Evolutionary conservation across 2,797 vertebrate species (phyloP).

Genomic region (Decapterus maruadsi): DNA sequence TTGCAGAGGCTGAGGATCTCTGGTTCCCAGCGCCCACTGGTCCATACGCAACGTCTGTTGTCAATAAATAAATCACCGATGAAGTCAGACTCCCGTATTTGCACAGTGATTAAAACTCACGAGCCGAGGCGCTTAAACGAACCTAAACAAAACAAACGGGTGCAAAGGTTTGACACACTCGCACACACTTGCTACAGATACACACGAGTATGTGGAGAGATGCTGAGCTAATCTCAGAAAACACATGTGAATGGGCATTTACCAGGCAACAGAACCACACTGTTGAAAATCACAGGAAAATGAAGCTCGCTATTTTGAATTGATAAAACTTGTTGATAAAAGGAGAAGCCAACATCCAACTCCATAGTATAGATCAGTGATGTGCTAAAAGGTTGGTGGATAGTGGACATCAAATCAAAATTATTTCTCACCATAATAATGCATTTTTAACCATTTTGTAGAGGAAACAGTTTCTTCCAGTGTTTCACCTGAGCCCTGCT

Average conservation of each 20-base stretch:
- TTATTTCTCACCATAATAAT: too few species aligned
- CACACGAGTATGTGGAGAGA: slow-evolving; percentile 10
- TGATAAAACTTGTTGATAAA: too few species aligned
- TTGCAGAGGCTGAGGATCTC: slow-evolving; percentile 30
- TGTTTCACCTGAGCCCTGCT: background rate
- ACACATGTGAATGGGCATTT: background rate
- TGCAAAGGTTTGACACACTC: slow-evolving; percentile 69
- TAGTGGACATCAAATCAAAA: too few species aligned
- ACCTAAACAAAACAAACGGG: slow-evolving; percentile 82
- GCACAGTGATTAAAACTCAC: slow-evolving; percentile 90
- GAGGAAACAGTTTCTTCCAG: background rate
- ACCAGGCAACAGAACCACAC: background rate
- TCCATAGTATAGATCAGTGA: background rate
- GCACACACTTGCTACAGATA: background rate
- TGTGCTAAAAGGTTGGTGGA: background rate
- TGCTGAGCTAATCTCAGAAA: slow-evolving; percentile 12
- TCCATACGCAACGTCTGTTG: slow-evolving; percentile 80
- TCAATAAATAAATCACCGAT: slow-evolving; percentile 91
- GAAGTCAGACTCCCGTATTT: slow-evolving; percentile 90
- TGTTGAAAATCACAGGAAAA: background rate
- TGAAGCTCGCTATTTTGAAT: too few species aligned
- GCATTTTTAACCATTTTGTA: background rate
- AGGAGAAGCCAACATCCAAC: too few species aligned
- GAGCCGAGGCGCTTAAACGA: slow-evolving; percentile 66
- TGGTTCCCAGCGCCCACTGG: slow-evolving; percentile 72